phyloP scores from a whole-genome alignment of 2,797 vertebrate species.

The Valencia hispanica region DNA sequence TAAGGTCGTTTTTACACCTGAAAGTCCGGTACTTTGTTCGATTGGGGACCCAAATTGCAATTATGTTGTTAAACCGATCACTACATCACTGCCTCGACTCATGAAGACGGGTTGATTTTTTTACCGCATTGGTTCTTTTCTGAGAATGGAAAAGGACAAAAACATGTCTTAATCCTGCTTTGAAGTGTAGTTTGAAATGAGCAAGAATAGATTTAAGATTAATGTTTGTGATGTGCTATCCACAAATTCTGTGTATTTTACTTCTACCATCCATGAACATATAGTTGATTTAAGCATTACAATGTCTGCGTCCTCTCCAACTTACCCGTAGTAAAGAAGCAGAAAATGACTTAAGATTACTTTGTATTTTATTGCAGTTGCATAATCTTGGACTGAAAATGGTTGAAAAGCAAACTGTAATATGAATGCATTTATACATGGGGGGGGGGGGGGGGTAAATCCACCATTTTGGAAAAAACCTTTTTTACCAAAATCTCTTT shows the following conservation, averaged over 20 bases:
- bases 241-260: background rate
- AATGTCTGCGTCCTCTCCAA: background rate
- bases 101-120: background rate
- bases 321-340: background rate
- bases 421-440: background rate
- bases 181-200: background rate
- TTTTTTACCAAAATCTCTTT: background rate
- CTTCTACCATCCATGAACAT: background rate
- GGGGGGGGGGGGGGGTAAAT: too few species aligned
- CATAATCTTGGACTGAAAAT: background rate
- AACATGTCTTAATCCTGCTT: background rate
- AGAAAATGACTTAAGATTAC: background rate
- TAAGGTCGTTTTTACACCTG: too few species aligned
- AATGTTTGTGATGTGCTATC: constrained; percentile 8
- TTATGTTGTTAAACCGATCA: too few species aligned
- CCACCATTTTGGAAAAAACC: too few species aligned
- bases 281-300: background rate
- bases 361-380: background rate
- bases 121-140: background rate
- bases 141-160: background rate
- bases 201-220: constrained; percentile 4
- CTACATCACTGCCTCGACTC: too few species aligned
- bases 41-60: too few species aligned
- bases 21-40: too few species aligned
- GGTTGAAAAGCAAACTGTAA: background rate